Evolutionary conservation across 2,113 vertebrate genomes (phyloP).

Genomic region (Thalassarche chlororhynchos): DNA sequence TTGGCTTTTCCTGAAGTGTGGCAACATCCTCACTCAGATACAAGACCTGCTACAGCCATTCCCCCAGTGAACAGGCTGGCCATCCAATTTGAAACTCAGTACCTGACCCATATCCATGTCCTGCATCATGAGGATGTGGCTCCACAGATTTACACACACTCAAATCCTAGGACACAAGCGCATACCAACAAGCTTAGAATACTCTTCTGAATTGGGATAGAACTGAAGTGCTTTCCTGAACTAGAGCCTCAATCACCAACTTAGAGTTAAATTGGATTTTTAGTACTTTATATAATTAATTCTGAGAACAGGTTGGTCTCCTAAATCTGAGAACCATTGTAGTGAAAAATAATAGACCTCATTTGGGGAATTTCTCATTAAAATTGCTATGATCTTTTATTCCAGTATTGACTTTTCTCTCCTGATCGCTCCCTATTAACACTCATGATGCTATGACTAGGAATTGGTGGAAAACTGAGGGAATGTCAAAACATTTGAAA

Average conservation of each 20-base stretch:
- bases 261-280: background rate
- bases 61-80: background rate
- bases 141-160: background rate
- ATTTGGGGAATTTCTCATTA: background rate
- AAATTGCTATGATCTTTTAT: background rate
- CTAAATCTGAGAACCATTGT: background rate
- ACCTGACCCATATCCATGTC: background rate
- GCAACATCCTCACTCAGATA: background rate
- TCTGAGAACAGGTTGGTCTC: background rate
- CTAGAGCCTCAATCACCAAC: background rate
- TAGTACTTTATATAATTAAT: background rate
- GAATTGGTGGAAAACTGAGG: background rate
- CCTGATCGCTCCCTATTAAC: fast-evolving
- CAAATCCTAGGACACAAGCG: background rate
- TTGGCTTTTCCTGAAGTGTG: background rate
- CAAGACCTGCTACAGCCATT: background rate
- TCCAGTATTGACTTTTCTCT: background rate
- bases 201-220: background rate
- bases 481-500: background rate
- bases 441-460: background rate
- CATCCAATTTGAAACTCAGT: background rate
- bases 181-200: background rate
- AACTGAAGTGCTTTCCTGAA: background rate
- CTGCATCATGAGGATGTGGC: background rate
- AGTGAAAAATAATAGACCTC: background rate